These are phyloP conservation scores for Megathymus violae DNA, from an alignment of 1,140 invertebrate genomes.

Conservation along the genomic window DNA sequence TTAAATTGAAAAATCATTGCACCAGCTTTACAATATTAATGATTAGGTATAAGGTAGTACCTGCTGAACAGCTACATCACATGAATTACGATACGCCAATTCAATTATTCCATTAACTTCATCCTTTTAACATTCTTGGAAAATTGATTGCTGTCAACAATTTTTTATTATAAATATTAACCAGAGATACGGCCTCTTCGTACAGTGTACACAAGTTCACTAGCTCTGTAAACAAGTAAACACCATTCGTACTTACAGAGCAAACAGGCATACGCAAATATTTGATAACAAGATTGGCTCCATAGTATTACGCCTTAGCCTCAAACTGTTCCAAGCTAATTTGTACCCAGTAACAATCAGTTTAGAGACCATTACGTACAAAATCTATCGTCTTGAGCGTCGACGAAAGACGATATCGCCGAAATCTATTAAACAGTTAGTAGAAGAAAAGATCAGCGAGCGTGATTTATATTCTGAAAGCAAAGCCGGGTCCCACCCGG, in stretches of 20 bases:
- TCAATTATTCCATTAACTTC: background rate
- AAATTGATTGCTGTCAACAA: slow-evolving; percentile 66
- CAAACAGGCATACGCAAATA: slow-evolving; percentile 80
- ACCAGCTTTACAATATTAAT: no score
- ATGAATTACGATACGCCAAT: no score
- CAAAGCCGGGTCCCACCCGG: slow-evolving; percentile 43
- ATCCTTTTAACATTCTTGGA: slow-evolving; percentile 7
- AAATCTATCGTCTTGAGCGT: no score
- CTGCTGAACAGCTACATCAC: no score
- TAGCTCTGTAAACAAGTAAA: slow-evolving; percentile 77
- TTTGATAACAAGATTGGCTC: slow-evolving; percentile 73
- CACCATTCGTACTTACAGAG: slow-evolving; percentile 81
- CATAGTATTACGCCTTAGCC: slow-evolving; percentile 53
- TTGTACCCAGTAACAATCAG: slow-evolving; percentile 47
- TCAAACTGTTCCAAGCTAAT: slow-evolving; percentile 47
- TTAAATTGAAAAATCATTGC: no score
- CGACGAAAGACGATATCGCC: background rate
- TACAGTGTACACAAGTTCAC: slow-evolving; percentile 70
- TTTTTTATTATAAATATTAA: slow-evolving; percentile 71
- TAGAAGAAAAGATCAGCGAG: slow-evolving; percentile 55
- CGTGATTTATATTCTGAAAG: slow-evolving; percentile 72
- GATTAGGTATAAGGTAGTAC: no score
- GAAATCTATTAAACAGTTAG: slow-evolving; percentile 66
- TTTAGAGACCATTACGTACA: slow-evolving; percentile 49
- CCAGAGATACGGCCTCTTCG: slow-evolving; percentile 48